Percentiles rank a stretch among this genome's conserved stretches.
Evolutionary conservation across 1,140 invertebrate genomes (phyloP).

Genomic region (Asbolus verrucosus): DNA sequence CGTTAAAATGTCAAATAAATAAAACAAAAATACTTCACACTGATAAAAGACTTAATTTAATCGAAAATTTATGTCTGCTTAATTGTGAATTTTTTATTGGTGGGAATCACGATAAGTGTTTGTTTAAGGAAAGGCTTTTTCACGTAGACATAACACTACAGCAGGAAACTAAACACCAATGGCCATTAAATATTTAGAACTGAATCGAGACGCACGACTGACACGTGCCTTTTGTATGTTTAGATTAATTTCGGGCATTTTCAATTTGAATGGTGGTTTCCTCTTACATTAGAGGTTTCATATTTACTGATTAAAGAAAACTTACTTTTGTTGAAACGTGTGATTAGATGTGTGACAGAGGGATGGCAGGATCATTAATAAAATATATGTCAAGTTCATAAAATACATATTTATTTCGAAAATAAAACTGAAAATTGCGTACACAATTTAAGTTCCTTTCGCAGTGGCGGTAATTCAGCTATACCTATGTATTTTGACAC

Average conservation of each 20-base stretch:
- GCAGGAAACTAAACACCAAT: constrained; percentile 27
- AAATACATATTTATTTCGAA: no score
- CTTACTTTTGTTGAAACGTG: no score
- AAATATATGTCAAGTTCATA: no score
- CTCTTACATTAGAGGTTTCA: constrained; percentile 20
- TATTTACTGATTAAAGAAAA: constrained; percentile 17
- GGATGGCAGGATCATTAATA: no score
- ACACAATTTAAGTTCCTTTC: no score
- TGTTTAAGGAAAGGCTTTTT: constrained; percentile 30
- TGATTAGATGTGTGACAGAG: no score
- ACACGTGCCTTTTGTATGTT: constrained; percentile 33
- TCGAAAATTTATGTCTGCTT: constrained; percentile 22
- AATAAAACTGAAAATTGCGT: no score
- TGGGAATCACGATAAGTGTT: constrained; percentile 16
- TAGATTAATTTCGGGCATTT: constrained; percentile 33
- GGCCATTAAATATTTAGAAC: constrained; percentile 22
- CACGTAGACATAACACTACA: constrained; percentile 2
- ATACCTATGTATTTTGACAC: no score
- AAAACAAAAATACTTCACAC: constrained; percentile 2
- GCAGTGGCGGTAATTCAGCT: no score
- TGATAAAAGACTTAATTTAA: constrained; percentile 16
- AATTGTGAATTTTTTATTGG: constrained; percentile 3
- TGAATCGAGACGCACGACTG: constrained; percentile 14
- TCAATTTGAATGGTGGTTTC: constrained; percentile 27
- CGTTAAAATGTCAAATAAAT: background rate